phyloP scores from a whole-genome alignment of 2,888 invertebrate genomes.

The Eupithecia dodoneata region DNA sequence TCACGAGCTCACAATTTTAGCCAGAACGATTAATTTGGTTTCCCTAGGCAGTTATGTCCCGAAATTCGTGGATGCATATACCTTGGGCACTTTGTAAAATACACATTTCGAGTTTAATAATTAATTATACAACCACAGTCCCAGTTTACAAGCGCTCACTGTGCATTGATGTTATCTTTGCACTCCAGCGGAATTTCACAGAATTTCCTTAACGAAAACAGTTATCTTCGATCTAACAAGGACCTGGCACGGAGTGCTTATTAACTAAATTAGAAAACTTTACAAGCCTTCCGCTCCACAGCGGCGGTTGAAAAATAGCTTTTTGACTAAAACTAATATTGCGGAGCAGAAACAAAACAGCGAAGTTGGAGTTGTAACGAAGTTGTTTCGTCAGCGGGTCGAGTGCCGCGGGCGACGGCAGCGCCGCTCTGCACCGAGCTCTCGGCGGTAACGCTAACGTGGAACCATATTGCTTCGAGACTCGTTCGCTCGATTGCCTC shows the following conservation, averaged over 20 bases:
- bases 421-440: constrained; percentile 49
- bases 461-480: constrained; percentile 72
- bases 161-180: constrained; percentile 62
- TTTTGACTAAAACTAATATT: constrained; percentile 83
- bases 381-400: constrained; percentile 76
- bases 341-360: constrained; percentile 77
- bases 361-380: constrained; percentile 74
- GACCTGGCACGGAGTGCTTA: constrained; percentile 65
- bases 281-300: constrained; percentile 71
- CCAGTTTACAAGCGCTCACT: constrained; percentile 17
- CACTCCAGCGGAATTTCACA: constrained; percentile 56
- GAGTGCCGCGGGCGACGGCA: constrained; percentile 70
- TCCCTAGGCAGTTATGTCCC: constrained; percentile 27
- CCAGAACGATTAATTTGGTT: constrained; percentile 28
- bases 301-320: constrained; percentile 78
- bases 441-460: constrained; percentile 71
- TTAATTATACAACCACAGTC: constrained; percentile 19
- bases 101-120: constrained; percentile 21
- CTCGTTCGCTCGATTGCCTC: constrained; percentile 76
- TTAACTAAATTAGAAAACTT: constrained; percentile 83
- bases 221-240: constrained; percentile 64
- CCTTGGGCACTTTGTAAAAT: constrained; percentile 21
- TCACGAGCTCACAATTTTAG: constrained; percentile 27
- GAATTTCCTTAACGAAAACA: constrained; percentile 61
- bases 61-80: constrained; percentile 16